A percentile compares a stretch with the other conserved stretches of the same genome.
These are phyloP conservation scores for Mustela nigripes DNA, from an alignment of 2,113 vertebrate genomes.

Conservation along the genomic window DNA sequence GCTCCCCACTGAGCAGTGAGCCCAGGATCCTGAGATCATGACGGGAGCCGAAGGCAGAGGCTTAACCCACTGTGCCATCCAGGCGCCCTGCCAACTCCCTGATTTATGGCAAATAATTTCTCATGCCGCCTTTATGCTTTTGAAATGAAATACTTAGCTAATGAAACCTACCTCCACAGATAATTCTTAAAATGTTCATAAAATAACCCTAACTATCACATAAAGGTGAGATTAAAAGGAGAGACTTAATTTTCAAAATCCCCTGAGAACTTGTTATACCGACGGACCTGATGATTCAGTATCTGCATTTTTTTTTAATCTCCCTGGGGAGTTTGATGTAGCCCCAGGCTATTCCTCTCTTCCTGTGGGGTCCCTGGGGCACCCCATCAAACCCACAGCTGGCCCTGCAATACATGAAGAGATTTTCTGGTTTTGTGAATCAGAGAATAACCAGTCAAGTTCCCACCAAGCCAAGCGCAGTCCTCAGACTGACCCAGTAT, in stretches of 20 bases:
- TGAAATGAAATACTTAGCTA: background rate
- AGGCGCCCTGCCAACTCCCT: background rate
- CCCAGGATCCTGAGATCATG: too few species aligned
- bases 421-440: background rate
- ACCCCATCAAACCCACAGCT: background rate
- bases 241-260: background rate
- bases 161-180: background rate
- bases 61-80: too few species aligned
- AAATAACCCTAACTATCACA: background rate
- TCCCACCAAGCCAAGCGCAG: background rate
- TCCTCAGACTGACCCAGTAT: background rate
- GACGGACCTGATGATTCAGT: background rate
- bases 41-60: too few species aligned
- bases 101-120: background rate
- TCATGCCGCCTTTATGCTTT: background rate
- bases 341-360: background rate
- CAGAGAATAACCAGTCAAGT: background rate
- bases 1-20: too few species aligned
- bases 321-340: background rate
- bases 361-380: background rate
- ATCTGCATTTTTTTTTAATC: background rate
- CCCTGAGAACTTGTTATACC: background rate
- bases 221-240: slow-evolving; percentile 13
- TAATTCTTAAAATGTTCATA: background rate
- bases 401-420: background rate